phyloP scores from a whole-genome alignment of 2,113 vertebrate genomes.

The Odobenus rosmarus region DNA sequence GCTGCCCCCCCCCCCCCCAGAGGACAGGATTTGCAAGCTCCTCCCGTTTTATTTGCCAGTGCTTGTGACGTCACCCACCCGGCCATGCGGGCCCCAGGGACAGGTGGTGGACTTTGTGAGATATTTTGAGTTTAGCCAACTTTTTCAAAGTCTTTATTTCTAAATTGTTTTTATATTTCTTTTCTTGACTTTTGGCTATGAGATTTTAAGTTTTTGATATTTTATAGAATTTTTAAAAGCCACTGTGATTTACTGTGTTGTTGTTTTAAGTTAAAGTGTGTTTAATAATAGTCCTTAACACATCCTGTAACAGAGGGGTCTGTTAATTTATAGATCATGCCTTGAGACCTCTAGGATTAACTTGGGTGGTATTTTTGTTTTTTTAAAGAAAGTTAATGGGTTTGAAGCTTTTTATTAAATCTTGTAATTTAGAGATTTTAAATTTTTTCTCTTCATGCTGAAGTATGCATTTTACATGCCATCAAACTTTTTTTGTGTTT shows the following conservation, averaged over 20 bases:
- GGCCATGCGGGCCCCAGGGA: neutral
- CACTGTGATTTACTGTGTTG: neutral
- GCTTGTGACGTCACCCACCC: neutral
- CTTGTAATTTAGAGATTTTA: neutral
- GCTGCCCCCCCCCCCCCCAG: neutral
- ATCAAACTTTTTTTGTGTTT: slow-evolving; percentile 23
- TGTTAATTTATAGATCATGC: slow-evolving; percentile 57
- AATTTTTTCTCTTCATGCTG: neutral
- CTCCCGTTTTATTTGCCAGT: neutral
- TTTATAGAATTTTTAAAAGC: slow-evolving; percentile 54
- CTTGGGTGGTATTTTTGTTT: neutral
- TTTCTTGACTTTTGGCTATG: slow-evolving; percentile 40
- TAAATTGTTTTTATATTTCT: slow-evolving; percentile 36
- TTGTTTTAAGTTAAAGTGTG: neutral
- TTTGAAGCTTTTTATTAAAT: slow-evolving; percentile 44
- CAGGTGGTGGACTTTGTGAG: neutral
- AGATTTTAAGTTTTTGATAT: slow-evolving; percentile 46
- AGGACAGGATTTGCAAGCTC: neutral
- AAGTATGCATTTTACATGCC: slow-evolving; percentile 36
- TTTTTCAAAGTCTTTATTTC: slow-evolving; percentile 33
- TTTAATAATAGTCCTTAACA: slow-evolving; percentile 57
- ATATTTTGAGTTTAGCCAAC: slow-evolving; percentile 42
- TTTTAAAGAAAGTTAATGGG: slow-evolving; percentile 33
- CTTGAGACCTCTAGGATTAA: slow-evolving; percentile 48
- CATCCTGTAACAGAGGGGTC: slow-evolving; percentile 15